Evolutionary conservation across 1,140 invertebrate genomes (phyloP).

Genomic region (Sinella curviseta): DNA sequence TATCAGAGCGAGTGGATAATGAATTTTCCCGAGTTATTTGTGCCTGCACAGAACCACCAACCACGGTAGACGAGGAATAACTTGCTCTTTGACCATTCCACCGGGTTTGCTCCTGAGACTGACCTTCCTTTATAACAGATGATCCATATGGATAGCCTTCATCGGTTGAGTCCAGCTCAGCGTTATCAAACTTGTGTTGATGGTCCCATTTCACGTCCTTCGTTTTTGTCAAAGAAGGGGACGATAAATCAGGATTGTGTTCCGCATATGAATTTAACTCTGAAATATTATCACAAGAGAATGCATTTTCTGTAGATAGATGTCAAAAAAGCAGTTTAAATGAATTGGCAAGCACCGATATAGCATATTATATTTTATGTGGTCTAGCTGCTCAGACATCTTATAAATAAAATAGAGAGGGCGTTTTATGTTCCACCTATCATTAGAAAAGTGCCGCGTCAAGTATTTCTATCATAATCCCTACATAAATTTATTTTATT

Average conservation of each 20-base stretch:
- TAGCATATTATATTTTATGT: too few species aligned
- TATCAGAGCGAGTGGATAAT: neutral
- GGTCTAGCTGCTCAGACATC: too few species aligned
- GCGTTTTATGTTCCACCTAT: too few species aligned
- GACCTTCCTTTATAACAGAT: neutral
- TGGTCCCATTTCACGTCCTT: neutral
- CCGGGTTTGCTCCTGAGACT: neutral
- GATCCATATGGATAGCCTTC: neutral
- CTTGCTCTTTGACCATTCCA: neutral
- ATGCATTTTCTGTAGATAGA: too few species aligned
- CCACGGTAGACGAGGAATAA: neutral
- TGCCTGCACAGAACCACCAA: neutral
- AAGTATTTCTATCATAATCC: too few species aligned
- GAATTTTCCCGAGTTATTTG: neutral
- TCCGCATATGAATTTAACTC: neutral
- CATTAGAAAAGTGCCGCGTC: too few species aligned
- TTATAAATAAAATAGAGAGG: too few species aligned
- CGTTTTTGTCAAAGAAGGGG: neutral
- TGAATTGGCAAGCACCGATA: too few species aligned
- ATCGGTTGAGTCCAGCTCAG: neutral
- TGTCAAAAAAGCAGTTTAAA: too few species aligned
- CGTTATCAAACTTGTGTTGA: neutral
- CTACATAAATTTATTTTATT: too few species aligned
- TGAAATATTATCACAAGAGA: neutral
- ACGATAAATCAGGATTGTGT: neutral